A percentile compares a stretch with the other conserved stretches of the same genome.
phyloP scores from a whole-genome alignment of 1,140 invertebrate genomes.

The Ceratitis capitata region DNA sequence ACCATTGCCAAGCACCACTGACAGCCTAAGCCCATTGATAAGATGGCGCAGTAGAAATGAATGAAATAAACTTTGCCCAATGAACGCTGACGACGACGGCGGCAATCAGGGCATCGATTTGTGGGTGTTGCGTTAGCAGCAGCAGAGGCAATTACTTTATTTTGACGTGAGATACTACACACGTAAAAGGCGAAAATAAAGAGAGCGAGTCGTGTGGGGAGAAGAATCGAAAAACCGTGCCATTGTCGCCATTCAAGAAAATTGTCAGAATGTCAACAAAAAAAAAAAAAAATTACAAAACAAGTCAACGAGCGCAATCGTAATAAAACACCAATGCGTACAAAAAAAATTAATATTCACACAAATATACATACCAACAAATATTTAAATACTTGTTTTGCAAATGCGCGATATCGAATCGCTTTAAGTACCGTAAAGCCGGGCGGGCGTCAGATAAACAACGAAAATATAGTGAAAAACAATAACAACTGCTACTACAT shows the following conservation, averaged over 20 bases:
- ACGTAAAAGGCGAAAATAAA: not conserved
- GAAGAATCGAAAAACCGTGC: not conserved
- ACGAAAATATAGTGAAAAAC: too few relatives aligned
- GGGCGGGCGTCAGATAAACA: not conserved
- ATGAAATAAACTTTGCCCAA: not conserved
- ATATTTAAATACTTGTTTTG: not conserved
- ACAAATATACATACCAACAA: not conserved
- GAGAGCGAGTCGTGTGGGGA: not conserved
- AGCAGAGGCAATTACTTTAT: not conserved
- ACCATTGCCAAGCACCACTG: not conserved
- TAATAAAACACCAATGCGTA: too few relatives aligned
- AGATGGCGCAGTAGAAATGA: not conserved
- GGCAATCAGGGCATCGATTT: too few relatives aligned
- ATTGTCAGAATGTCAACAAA: not conserved
- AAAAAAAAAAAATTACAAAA: not conserved
- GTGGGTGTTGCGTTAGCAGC: not conserved
- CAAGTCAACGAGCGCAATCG: not conserved
- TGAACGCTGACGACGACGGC: not conserved
- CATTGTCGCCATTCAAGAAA: conserved; percentile 2
- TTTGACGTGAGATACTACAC: not conserved
- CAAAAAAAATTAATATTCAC: too few relatives aligned
- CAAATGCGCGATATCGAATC: too few relatives aligned
- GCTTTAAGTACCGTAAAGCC: not conserved
- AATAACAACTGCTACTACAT: not conserved
- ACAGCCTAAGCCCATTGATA: not conserved